phyloP scores from a whole-genome alignment of 1,140 invertebrate genomes.

The Lepidurus couesii region DNA sequence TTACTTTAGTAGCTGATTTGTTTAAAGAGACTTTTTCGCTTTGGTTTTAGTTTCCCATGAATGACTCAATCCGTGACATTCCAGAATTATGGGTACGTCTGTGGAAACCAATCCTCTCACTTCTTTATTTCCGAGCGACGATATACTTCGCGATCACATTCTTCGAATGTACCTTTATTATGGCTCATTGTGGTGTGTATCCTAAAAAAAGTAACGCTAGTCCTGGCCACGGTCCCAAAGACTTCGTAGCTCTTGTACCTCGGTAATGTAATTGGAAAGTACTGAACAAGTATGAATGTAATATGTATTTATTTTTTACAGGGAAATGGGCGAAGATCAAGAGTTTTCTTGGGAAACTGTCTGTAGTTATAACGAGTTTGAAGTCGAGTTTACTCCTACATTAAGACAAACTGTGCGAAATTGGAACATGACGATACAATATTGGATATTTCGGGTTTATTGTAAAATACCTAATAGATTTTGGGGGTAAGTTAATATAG shows the following conservation, averaged over 20 bases:
- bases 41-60: slow-evolving; percentile 60
- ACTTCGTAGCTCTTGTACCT: slow-evolving; percentile 46
- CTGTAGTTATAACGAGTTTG: slow-evolving; percentile 71
- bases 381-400: slow-evolving; percentile 67
- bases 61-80: slow-evolving; percentile 60
- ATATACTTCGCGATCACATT: slow-evolving; percentile 84
- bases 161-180: slow-evolving; percentile 86
- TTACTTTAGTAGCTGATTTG: not conserved
- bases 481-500: slow-evolving; percentile 48
- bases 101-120: slow-evolving; percentile 78
- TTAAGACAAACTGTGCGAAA: slow-evolving; percentile 76
- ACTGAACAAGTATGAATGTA: slow-evolving; percentile 15
- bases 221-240: slow-evolving; percentile 73
- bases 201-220: slow-evolving; percentile 62
- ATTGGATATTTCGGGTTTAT: slow-evolving; percentile 88
- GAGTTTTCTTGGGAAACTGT: slow-evolving; percentile 76
- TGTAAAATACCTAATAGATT: slow-evolving; percentile 68
- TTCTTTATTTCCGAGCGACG: slow-evolving; percentile 78
- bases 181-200: slow-evolving; percentile 83
- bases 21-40: slow-evolving; percentile 9
- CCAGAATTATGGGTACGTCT: slow-evolving; percentile 66
- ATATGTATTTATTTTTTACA: not conserved
- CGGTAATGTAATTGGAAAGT: not conserved
- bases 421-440: slow-evolving; percentile 94
- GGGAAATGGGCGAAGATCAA: slow-evolving; percentile 47